phyloP scores from a whole-genome alignment of 2,888 invertebrate genomes.

The Odiellus spinosus region DNA sequence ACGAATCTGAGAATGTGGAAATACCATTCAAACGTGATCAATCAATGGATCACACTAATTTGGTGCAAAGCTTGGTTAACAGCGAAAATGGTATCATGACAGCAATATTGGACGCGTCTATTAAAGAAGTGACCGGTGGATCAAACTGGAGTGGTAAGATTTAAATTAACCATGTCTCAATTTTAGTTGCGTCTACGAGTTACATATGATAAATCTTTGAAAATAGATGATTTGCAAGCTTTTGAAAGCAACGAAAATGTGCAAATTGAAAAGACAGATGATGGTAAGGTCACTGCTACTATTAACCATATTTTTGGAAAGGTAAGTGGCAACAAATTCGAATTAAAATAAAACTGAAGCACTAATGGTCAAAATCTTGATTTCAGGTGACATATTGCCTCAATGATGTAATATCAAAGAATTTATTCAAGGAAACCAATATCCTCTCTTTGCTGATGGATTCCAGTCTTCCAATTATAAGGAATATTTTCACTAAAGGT shows the following conservation, averaged over 20 bases:
- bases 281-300: conserved; percentile 5
- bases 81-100: conserved; percentile 7
- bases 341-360: too few species aligned
- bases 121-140: conserved; percentile 8
- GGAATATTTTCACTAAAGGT: too few species aligned
- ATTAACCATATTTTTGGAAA: conserved; percentile 13
- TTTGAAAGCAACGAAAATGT: not conserved
- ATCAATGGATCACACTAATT: conserved; percentile 4
- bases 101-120: conserved; percentile 1
- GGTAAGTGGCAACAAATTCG: conserved; percentile 7
- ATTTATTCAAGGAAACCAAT: too few species aligned
- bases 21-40: conserved; percentile 13
- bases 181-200: not conserved
- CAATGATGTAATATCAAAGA: too few species aligned
- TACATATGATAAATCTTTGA: too few species aligned
- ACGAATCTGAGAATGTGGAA: not conserved
- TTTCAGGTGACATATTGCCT: too few species aligned
- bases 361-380: too few species aligned
- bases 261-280: conserved; percentile 7
- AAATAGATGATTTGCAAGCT: conserved; percentile 11
- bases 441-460: too few species aligned
- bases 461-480: too few species aligned
- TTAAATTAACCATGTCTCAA: too few species aligned
- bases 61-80: conserved; percentile 5
- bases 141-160: conserved; percentile 12